These are phyloP conservation scores for Enteromius unitaeniatus DNA, from an alignment of 2,797 vertebrate species.

Conservation along the genomic window DNA sequence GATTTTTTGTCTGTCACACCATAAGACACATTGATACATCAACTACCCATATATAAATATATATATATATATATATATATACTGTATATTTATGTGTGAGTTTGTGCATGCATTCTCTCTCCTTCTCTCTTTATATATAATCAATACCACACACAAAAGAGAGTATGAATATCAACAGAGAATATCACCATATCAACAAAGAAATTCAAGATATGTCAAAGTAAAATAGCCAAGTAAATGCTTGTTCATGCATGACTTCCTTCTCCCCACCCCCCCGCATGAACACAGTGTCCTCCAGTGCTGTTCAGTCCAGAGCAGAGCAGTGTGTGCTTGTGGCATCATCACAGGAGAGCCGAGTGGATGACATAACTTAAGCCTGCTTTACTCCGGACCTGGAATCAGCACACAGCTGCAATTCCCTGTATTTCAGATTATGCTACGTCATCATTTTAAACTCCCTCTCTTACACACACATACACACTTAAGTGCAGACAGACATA, in stretches of 20 bases:
- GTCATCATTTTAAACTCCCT: conserved; percentile 66
- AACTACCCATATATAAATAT: too few species aligned
- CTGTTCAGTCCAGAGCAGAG: conserved; percentile 21
- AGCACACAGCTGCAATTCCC: conserved; percentile 78
- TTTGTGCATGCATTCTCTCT: too few species aligned
- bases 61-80: too few species aligned
- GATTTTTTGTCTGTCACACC: too few species aligned
- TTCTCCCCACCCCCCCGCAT: conserved; percentile 12
- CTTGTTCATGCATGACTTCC: conserved; percentile 12
- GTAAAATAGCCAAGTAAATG: conserved; percentile 18
- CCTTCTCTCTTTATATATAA: too few species aligned
- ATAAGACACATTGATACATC: too few species aligned
- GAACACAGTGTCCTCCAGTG: conserved; percentile 43
- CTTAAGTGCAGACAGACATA: conserved; percentile 46
- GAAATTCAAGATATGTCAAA: not conserved
- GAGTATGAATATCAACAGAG: too few species aligned
- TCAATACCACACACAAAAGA: too few species aligned
- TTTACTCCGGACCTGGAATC: conserved; percentile 70
- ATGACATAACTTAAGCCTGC: conserved; percentile 78
- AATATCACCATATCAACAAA: too few species aligned
- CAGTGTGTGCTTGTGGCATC: conserved; percentile 19
- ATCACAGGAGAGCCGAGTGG: conserved; percentile 34
- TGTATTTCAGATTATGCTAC: conserved; percentile 82
- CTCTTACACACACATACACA: conserved; percentile 65
- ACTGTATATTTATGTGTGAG: too few species aligned